Evolutionary conservation across 2,113 vertebrate genomes (phyloP).

Genomic region (Oryzias woworae): DNA sequence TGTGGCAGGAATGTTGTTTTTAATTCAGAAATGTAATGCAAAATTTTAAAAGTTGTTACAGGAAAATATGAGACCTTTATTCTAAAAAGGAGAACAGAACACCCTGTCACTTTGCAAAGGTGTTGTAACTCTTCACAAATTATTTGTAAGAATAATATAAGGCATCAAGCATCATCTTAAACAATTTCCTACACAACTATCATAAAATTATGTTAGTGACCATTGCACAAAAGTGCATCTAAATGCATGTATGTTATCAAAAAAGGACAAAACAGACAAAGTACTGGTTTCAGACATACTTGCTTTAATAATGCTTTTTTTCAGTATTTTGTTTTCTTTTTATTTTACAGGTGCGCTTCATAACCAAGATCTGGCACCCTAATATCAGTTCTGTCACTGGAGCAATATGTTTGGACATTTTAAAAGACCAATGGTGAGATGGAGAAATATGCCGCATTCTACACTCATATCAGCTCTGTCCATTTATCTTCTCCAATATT

Average conservation of each 20-base stretch:
- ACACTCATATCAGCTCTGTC: background rate
- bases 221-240: background rate
- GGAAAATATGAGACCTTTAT: too few relatives aligned
- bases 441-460: background rate
- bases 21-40: too few relatives aligned
- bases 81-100: too few relatives aligned
- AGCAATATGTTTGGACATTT: conserved; percentile 98
- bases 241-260: background rate
- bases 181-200: background rate
- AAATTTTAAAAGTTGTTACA: too few relatives aligned
- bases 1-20: too few relatives aligned
- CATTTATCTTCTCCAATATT: conserved; percentile 11
- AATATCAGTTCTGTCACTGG: conserved; percentile 99
- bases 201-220: background rate
- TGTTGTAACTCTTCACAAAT: too few relatives aligned
- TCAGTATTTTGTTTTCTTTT: background rate
- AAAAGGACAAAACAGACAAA: background rate
- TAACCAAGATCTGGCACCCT: conserved; percentile 99
- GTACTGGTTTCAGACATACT: background rate
- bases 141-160: too few relatives aligned
- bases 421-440: conserved; percentile 99
- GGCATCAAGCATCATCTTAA: background rate
- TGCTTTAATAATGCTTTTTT: background rate
- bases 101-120: too few relatives aligned
- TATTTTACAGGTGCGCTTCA: conserved; percentile 91